Base-by-base conservation (phyloP, 2,113 vertebrate species). In the Coregonus clupeaformis region DNA sequence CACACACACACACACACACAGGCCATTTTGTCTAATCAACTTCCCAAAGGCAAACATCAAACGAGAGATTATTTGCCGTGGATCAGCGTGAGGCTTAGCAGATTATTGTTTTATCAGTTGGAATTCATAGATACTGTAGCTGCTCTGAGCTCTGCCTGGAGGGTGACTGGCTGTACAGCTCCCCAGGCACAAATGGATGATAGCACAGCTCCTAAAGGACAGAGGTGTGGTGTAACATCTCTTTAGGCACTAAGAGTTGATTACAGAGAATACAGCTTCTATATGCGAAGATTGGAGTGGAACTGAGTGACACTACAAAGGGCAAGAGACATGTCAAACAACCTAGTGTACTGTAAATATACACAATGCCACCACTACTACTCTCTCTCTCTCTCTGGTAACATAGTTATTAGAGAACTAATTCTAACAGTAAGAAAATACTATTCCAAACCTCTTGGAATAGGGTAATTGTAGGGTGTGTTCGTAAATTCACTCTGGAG, bases 81-180 rank as follows among this genome's bases (percentile, higher is more conserved):
- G 76, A 86, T 85, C 85, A 87, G 86, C 78, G 79, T 66, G 82
- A 87, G 83, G 82, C 81, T 77, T 69, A 83, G 85, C 78, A 75
- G 80, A 82, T 85, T 89, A 91, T 89, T 83, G 88, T 84, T 92
- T 91, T 92, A 91, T 93, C 92, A 85, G 88, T 85, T 86, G 91
- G 85, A 90, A 89, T 91, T 87, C 25, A 68, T 70, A 77, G 87
- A 89, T 92, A 91, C 84, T 84, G 75, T 52, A 14, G 59, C 42
- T 72, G 78, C 59, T 78, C 63, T 72, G 77, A 88, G 74, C 79
- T 80, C 80, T 47, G 45, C 45, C 45, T 47, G 45, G 45, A 47
- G 45, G 45, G 11, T 47, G 45, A 47, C 79, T 77, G 0, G 22
- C 74, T 82, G 72, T 73, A 78, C 76, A 84, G 72, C 76, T 75